A percentile compares a stretch with the other conserved stretches of the same genome.
phyloP scores from a whole-genome alignment of 2,888 invertebrate species.

The Andrena haemorrhoa region DNA sequence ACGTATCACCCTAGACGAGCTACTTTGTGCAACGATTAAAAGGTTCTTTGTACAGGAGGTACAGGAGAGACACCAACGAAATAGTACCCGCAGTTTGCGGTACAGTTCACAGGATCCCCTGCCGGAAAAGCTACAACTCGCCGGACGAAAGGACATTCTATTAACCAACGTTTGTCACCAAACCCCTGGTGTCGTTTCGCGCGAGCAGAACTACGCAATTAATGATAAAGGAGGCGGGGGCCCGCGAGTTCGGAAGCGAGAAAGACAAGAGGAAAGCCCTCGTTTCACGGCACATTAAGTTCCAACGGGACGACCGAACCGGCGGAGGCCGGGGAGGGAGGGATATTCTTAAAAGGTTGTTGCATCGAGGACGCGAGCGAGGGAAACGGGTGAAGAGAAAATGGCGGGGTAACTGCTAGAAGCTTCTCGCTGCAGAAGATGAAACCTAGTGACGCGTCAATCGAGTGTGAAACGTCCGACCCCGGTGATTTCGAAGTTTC shows the following conservation, averaged over 20 bases:
- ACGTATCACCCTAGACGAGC: too few species aligned
- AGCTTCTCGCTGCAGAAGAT: conserved; percentile 30
- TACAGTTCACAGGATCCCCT: not conserved
- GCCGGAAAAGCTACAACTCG: not conserved
- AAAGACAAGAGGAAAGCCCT: conserved; percentile 48
- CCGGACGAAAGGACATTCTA: conserved; percentile 35
- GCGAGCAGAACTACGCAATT: conserved; percentile 24
- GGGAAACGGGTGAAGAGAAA: conserved; percentile 44
- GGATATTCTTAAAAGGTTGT: conserved; percentile 57
- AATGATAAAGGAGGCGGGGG: conserved; percentile 54
- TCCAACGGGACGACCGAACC: conserved; percentile 42
- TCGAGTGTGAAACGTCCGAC: conserved; percentile 63
- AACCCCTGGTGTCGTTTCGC: conserved; percentile 19
- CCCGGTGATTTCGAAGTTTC: conserved; percentile 33
- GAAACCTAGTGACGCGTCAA: conserved; percentile 59
- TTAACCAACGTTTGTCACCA: conserved; percentile 36
- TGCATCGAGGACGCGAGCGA: conserved; percentile 33
- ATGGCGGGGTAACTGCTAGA: conserved; percentile 22
- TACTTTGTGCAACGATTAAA: too few species aligned
- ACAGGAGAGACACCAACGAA: not conserved
- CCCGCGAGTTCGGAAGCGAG: conserved; percentile 29
- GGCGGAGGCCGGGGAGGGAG: conserved; percentile 17
- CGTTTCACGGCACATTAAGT: conserved; percentile 73
- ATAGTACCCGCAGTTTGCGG: not conserved
- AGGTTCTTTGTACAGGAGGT: too few species aligned